These are phyloP conservation scores for Halocaridina rubra DNA, from an alignment of 2,888 invertebrate species.

Conservation along the genomic window DNA sequence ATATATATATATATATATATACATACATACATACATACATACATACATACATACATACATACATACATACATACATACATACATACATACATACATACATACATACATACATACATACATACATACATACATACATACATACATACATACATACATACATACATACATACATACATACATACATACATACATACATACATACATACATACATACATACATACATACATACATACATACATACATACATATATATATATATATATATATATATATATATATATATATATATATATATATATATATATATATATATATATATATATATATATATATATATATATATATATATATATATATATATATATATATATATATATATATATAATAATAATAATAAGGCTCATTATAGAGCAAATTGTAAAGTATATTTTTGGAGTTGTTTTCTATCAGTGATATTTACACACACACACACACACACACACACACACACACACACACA, in stretches of 20 bases:
- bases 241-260: not conserved
- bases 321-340: not conserved
- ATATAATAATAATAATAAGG: not conserved
- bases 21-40: not conserved
- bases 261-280: conserved; percentile 7
- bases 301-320: not conserved
- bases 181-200: not conserved
- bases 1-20: not conserved
- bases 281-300: not conserved
- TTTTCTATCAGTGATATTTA: no score
- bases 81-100: not conserved
- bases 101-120: not conserved
- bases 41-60: not conserved
- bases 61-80: not conserved
- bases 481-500: not conserved
- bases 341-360: conserved; percentile 9
- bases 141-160: not conserved
- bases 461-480: not conserved
- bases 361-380: conserved; percentile 3
- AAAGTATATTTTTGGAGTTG: no score
- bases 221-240: not conserved
- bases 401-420: not conserved
- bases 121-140: not conserved
- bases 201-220: not conserved
- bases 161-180: not conserved